Evolutionary conservation across 2,888 invertebrate species (phyloP), one percentile per base, ranked within the genome.

Genomic region (Fissipunctia ypsillon): DNA sequence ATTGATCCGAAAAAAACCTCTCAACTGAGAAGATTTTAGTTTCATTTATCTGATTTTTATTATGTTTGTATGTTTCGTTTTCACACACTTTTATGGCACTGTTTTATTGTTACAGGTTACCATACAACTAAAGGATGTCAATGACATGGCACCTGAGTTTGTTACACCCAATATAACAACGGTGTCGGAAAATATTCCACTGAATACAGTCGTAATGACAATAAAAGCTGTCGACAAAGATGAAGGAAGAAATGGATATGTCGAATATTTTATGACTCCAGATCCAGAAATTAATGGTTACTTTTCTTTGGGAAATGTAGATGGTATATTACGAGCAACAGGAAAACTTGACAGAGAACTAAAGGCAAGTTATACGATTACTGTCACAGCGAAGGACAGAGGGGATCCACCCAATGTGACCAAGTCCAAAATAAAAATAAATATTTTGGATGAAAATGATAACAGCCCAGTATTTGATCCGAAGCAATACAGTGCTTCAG

Each of bases 71-170:
- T 76, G 74, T 71, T 65, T 78, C 75, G 59, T 78, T 77, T 76
- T 80, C 81, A 81, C 73, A 87, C 82, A 78, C 52, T 71, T 78
- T 68, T 84, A 76, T 76, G 68, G 48, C 56, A 78, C 77, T 64
- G 63, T 64, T 83, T 83, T 83, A 81, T 88, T 79, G 88, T 93
- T 84, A 73, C 96, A 99, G 99, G 99, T 99, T 73, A 98, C 98
- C 67, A 97, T 99, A 84, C 97, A 98, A 80, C 96, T 99, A 69
- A 97, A 98, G 91, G 99, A 99, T 94, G 98, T 99, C 80, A 99
- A 99, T 95, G 99, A 99, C 93, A 98, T 98, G 97, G 97, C 98
- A 52, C 99, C 99, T 7, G 97, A 97, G 90, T 99, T 99, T 94
- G 97, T 98, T 81, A 98, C 98, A 7, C 97, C 98, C 35, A 98